Base-by-base conservation (phyloP, 92 coral and sea anemone genomes). In the Desmophyllum pertusum region DNA sequence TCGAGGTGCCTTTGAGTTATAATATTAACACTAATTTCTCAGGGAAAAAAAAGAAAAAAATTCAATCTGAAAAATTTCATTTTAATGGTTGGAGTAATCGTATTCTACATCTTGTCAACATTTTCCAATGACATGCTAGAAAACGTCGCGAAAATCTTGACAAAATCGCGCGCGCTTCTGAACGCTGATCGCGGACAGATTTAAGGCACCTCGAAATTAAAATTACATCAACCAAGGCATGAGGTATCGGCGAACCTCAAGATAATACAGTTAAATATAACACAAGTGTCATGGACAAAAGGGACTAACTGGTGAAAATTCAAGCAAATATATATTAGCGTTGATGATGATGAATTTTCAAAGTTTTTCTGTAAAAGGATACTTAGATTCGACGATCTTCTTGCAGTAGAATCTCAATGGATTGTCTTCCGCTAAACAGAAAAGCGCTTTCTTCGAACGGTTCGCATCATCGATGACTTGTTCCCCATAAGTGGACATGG, bases 351-450 rank as follows among this genome's bases (percentile, higher is more conserved):
- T 33, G 30, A 66, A 65, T 71, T 50, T 86, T 68, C 55, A 10
- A 40, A 73, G 59, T 59, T 51, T 27, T 70, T 77, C 74, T 62
- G 68, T 33, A 94, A n/a, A 96, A 96, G 98, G 98, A 96, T 96
- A 96, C 91, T 94, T 96, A 40, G 98, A 96, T 59, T 94, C 98
- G 30, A 96, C 98, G 31, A 96, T 89, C 69, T 90, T 90, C 72
- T 89, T 92, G 88, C 98, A 96, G 95, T 88, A 92, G 71, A 80
- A 78, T 64, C 98, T 90, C 46, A 96, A 55, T 25, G 88, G 92
- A 57, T 96, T 96, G 68, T 90, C 91, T 57, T 87, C 94, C 46
- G 92, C 77, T 30, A 96, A 89, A 50, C 98, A 96, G 63, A 96
- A 88, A 41, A 96, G 87, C 65, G 98, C 91, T 69, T 86, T 92